A percentile compares a stretch with the other conserved stretches of the same genome.
Conservation (phyloP, 2,888 invertebrate genomes). For the Drosophila diplacantha region DNA sequence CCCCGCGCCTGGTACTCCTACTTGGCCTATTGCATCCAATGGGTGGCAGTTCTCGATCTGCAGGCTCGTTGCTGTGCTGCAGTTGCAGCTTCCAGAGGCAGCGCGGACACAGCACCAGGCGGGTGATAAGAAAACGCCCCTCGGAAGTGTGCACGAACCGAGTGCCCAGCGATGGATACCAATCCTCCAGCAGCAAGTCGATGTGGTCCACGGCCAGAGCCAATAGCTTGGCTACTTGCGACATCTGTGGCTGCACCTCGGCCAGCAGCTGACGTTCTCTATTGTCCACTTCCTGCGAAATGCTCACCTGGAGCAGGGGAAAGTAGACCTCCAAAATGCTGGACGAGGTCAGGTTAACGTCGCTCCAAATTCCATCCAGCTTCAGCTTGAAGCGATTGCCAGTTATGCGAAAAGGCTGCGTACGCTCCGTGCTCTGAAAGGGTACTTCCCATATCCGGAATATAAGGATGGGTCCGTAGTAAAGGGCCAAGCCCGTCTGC, state of each 20-base stretch:
- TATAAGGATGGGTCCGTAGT: conserved; percentile 88
- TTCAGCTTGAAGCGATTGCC: conserved; percentile 83
- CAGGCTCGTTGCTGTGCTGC: conserved; percentile 69
- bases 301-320: conserved; percentile 80
- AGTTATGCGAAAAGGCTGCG: conserved; percentile 79
- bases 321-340: conserved; percentile 92
- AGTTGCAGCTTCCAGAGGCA: conserved; percentile 82
- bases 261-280: conserved; percentile 71
- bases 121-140: conserved; percentile 94
- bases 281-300: conserved; percentile 81
- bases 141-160: conserved; percentile 98
- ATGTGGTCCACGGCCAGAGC: conserved; percentile 96
- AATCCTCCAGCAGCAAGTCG: conserved; percentile 96
- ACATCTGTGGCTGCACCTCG: conserved; percentile 84
- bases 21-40: conserved; percentile 56
- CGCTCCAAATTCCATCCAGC: conserved; percentile 91
- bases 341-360: conserved; percentile 87
- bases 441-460: conserved; percentile 90
- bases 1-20: conserved; percentile 55
- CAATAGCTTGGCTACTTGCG: conserved; percentile 88
- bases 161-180: conserved; percentile 98
- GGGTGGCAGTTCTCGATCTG: conserved; percentile 44
- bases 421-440: conserved; percentile 78
- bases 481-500: conserved; percentile 93
- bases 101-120: conserved; percentile 93